Base-by-base conservation (phyloP, 2,888 invertebrate genomes). In the Drepanosiphum platanoidis region DNA sequence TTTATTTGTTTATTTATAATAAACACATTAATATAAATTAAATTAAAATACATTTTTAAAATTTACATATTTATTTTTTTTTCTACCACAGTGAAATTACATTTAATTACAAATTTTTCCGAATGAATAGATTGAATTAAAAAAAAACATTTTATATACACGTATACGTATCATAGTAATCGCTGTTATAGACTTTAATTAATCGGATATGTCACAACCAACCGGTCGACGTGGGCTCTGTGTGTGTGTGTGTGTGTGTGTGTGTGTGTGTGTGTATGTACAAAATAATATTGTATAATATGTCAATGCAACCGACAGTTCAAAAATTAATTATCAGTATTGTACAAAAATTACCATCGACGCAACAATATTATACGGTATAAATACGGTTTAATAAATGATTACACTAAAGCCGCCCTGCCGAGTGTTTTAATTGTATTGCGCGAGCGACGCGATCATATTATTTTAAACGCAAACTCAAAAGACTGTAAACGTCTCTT, bases 221-320 rank as follows among this genome's bases (percentile, higher is more conserved):
- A 70, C 79, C 68, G 52, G 52, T 27, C n/a, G n/a, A n/a, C n/a
- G n/a, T n/a, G n/a, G n/a, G n/a, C n/a, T n/a, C n/a, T n/a, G n/a
- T n/a, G n/a, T n/a, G n/a, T n/a, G n/a, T n/a, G n/a, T n/a, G n/a
- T n/a, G n/a, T n/a, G n/a, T n/a, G n/a, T n/a, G n/a, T n/a, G n/a
- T n/a, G n/a, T n/a, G n/a, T n/a, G n/a, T n/a, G n/a, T n/a, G n/a
- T n/a, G n/a, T n/a, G n/a, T 34, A 80, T 70, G 68, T 36, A 27
- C 46, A 52, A 52, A 74, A 78, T 78, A 64, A 64, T 78, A 42
- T 42, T 64, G 34, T 78, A 64, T 46, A 42, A 66, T 66, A 66
- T 79, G 78, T 79, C 78, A 79, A 79, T 79, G 78, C 36, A 68
- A 70, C 46, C 34, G 79, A 80, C 79, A 80, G 79, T 68, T 80